Evolutionary conservation across 1,140 invertebrate species (phyloP), one percentile per base, ranked within the genome.

Genomic region (Apis dorsata): DNA sequence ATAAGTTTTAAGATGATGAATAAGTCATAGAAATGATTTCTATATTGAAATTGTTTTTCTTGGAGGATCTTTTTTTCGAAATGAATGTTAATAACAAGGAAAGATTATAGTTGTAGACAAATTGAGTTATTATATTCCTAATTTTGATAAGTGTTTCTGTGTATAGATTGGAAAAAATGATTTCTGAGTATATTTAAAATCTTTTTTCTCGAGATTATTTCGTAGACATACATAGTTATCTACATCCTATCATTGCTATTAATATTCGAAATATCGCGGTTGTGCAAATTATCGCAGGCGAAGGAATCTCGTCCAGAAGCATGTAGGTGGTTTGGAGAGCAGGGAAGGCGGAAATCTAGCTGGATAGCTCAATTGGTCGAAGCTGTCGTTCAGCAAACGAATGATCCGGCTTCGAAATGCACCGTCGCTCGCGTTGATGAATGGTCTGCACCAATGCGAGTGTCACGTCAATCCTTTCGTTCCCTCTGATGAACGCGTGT

Each of bases 301-400:
- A n/a, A 70, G 21, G 68, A 70, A 51, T 53, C 66, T 34, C 2
- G 66, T 68, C 34, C 21, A 68, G 19, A 10, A 15, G 12, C 68
- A 21, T 4, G 68, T 70, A 51, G 49, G 68, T 70, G 68, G 44
- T 69, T 44, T 21, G 12, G 8, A 17, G 19, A 49, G 66, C 5
- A 44, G 12, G n/a, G 49, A 24, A 70, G 44, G 68, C 51, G n/a
- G 68, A 24, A 49, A 51, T 69, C 44, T 51, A 69, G n/a, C 44
- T 51, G 68, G 68, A 70, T 70, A 53, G 68, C 68, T 70, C 68
- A 70, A 70, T 70, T 53, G 68, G 68, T 70, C 68, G 68, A 49
- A 53, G 49, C 68, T 70, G 68, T 70, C 68, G 68, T 70, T 70
- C 34, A n/a, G 15, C 44, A 53, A 70, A 70, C 68, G 68, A 70